Percentiles rank a stretch among this genome's conserved stretches.
Evolutionary conservation across 2,113 vertebrate species (phyloP).

Genomic region (Leptodactylus fuscus): DNA sequence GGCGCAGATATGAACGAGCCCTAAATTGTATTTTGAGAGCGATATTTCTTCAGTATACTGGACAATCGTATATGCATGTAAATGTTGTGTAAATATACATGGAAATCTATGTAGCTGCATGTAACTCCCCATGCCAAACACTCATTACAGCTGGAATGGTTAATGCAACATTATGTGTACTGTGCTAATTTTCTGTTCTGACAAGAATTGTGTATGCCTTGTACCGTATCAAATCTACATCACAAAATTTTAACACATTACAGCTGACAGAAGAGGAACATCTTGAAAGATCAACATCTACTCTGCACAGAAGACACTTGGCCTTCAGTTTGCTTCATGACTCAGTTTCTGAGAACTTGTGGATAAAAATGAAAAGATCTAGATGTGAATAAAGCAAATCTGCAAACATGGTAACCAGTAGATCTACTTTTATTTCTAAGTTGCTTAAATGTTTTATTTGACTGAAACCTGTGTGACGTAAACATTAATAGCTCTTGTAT

Average conservation of each 20-base stretch:
- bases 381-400: slow-evolving; percentile 91
- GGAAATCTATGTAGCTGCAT: background rate
- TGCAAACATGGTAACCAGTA: slow-evolving; percentile 93
- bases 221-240: slow-evolving; percentile 97
- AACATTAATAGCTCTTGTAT: slow-evolving; percentile 86
- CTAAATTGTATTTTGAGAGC: background rate
- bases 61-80: slow-evolving; percentile 25
- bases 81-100: background rate
- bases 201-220: slow-evolving; percentile 79
- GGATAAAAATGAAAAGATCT: slow-evolving; percentile 87
- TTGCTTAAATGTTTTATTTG: slow-evolving; percentile 96
- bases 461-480: slow-evolving; percentile 88
- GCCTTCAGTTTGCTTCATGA: slow-evolving; percentile 86
- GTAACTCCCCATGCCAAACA: background rate
- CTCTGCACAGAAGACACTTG: slow-evolving; percentile 82
- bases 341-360: slow-evolving; percentile 86
- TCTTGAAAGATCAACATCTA: slow-evolving; percentile 80
- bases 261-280: slow-evolving; percentile 96
- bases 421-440: slow-evolving; percentile 89
- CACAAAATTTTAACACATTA: slow-evolving; percentile 99
- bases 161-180: slow-evolving; percentile 62
- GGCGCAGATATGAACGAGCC: no score
- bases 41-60: background rate
- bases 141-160: background rate
- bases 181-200: slow-evolving; percentile 80